Evolutionary conservation across 2,797 vertebrate species (phyloP).

Genomic region (Ctenopoma multispine): DNA sequence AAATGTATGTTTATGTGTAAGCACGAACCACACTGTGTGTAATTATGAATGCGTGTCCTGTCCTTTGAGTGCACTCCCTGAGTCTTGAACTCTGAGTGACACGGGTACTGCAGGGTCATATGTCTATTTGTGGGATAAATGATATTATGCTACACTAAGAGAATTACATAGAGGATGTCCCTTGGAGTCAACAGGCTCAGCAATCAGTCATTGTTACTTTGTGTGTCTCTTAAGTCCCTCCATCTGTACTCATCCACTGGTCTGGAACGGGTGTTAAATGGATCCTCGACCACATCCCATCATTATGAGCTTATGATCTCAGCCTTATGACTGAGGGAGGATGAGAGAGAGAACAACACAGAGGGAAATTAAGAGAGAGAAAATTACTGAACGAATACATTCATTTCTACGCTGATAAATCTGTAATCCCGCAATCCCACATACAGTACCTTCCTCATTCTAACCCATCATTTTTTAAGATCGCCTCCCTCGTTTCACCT

Average conservation of each 20-base stretch:
- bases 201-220: conserved; percentile 82
- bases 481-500: conserved; percentile 35
- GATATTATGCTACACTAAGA: conserved; percentile 81
- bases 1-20: conserved; percentile 54
- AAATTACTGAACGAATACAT: conserved; percentile 22
- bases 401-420: conserved; percentile 13
- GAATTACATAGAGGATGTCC: conserved; percentile 84
- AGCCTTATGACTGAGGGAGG: conserved; percentile 52
- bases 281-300: conserved; percentile 75
- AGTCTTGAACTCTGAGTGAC: conserved; percentile 81
- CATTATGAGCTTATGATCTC: conserved; percentile 74
- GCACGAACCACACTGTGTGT: conserved; percentile 55
- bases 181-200: conserved; percentile 73
- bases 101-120: conserved; percentile 78
- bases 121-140: conserved; percentile 83
- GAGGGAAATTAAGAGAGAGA: conserved; percentile 50
- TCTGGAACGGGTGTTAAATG: conserved; percentile 79
- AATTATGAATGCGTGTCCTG: conserved; percentile 62
- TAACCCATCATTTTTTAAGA: conserved; percentile 24
- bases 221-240: conserved; percentile 71
- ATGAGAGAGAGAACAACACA: conserved; percentile 26
- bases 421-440: conserved; percentile 17
- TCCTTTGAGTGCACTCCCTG: conserved; percentile 69
- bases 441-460: conserved; percentile 24
- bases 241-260: conserved; percentile 75